Evolutionary conservation across 2,888 invertebrate genomes (phyloP).

Genomic region (Acholoe squamosa): DNA sequence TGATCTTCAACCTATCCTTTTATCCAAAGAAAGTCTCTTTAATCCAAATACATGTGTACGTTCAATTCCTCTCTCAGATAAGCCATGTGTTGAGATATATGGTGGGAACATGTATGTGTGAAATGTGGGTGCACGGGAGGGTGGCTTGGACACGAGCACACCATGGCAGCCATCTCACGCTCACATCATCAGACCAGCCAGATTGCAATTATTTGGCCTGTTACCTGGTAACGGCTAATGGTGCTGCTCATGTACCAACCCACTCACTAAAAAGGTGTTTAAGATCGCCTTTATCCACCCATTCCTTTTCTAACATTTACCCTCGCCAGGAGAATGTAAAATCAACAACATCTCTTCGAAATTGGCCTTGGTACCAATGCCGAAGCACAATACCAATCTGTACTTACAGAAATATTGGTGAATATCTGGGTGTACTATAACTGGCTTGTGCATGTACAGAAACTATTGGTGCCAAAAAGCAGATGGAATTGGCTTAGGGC

Average conservation of each 20-base stretch:
- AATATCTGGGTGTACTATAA: too few species aligned
- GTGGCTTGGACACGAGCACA: too few species aligned
- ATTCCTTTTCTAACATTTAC: background rate
- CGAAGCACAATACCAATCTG: background rate
- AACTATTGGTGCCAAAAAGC: background rate
- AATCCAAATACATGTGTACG: too few species aligned
- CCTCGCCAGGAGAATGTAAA: background rate
- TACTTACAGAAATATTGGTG: too few species aligned
- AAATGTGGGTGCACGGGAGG: too few species aligned
- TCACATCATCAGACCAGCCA: background rate
- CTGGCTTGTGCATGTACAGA: background rate
- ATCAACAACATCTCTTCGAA: background rate
- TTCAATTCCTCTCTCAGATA: too few species aligned
- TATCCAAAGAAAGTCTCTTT: too few species aligned
- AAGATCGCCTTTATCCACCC: background rate
- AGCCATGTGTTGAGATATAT: too few species aligned
- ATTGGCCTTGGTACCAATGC: background rate
- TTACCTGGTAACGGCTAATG: slow-evolving; percentile 29
- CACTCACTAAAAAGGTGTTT: background rate
- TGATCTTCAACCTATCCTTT: too few species aligned
- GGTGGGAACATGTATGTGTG: too few species aligned
- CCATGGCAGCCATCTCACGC: background rate
- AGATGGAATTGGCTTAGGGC: background rate
- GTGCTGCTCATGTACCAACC: background rate
- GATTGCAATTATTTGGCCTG: slow-evolving; percentile 12